Conservation (phyloP, 2,888 invertebrate species). For the Ichneumon xanthorius region DNA sequence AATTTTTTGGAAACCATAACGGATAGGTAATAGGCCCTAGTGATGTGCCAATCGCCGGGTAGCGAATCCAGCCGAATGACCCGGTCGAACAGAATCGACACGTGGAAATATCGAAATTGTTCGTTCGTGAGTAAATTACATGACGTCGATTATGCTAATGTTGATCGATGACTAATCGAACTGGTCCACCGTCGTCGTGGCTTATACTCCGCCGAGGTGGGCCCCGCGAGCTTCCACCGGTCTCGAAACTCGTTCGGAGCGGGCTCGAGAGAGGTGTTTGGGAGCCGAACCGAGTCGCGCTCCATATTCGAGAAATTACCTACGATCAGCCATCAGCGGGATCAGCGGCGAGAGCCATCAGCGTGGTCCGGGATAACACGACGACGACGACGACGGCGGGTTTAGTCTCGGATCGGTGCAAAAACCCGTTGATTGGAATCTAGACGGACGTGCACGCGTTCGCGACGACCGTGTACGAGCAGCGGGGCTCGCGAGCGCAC, state of each 20-base stretch:
- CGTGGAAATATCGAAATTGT: constrained; percentile 80
- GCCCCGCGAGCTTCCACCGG: constrained; percentile 18
- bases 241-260: constrained; percentile 13
- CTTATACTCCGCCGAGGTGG: background rate
- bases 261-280: constrained; percentile 63
- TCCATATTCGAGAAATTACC: constrained; percentile 69
- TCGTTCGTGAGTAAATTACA: constrained; percentile 69
- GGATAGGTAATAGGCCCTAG: too few species aligned
- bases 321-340: background rate
- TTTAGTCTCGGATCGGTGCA: constrained; percentile 68
- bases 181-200: constrained; percentile 51
- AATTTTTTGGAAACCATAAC: too few species aligned
- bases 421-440: constrained; percentile 82
- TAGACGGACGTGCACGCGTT: constrained; percentile 76
- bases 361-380: constrained; percentile 48
- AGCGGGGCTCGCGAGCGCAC: constrained; percentile 51
- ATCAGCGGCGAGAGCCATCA: constrained; percentile 50
- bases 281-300: constrained; percentile 64
- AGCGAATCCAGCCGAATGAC: background rate
- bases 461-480: constrained; percentile 42
- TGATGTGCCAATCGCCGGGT: constrained; percentile 16
- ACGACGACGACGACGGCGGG: constrained; percentile 59
- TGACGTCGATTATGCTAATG: constrained; percentile 78
- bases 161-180: constrained; percentile 75
- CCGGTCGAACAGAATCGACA: background rate